phyloP scores from a whole-genome alignment of 1,140 invertebrate species.

The Drosophila trapezifrons region DNA sequence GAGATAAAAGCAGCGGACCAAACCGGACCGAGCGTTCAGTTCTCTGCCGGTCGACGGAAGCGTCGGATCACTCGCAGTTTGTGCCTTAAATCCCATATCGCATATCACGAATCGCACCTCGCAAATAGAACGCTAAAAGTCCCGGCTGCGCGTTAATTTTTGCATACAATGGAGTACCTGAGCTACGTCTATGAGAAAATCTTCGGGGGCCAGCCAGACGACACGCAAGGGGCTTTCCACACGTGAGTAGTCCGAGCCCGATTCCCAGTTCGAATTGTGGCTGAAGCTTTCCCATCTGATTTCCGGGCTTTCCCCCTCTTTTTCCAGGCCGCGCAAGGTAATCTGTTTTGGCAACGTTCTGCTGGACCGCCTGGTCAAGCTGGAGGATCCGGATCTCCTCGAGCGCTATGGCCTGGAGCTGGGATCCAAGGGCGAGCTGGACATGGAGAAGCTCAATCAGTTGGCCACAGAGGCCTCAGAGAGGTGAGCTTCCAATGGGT shows the following conservation, averaged over 20 bases:
- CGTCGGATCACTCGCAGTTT: constrained; percentile 12
- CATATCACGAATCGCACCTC: background rate
- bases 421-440: constrained; percentile 76
- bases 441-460: constrained; percentile 59
- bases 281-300: constrained; percentile 2
- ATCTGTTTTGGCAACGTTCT: constrained; percentile 81
- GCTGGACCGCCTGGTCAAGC: constrained; percentile 64
- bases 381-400: constrained; percentile 61
- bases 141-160: constrained; percentile 37
- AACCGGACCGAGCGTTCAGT: constrained; percentile 65
- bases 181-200: constrained; percentile 70
- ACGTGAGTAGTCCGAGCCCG: constrained; percentile 48
- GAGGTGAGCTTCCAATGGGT: constrained; percentile 39
- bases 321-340: constrained; percentile 70
- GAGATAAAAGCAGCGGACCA: constrained; percentile 56
- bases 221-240: constrained; percentile 39
- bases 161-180: constrained; percentile 78
- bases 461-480: constrained; percentile 58
- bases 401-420: constrained; percentile 59
- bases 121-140: constrained; percentile 44
- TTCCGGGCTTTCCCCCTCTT: background rate
- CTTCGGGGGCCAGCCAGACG: constrained; percentile 48
- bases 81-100: background rate
- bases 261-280: background rate
- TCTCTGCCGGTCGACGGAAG: constrained; percentile 50